Base-by-base conservation (phyloP, 2,888 invertebrate genomes). In the Furcula furcula region DNA sequence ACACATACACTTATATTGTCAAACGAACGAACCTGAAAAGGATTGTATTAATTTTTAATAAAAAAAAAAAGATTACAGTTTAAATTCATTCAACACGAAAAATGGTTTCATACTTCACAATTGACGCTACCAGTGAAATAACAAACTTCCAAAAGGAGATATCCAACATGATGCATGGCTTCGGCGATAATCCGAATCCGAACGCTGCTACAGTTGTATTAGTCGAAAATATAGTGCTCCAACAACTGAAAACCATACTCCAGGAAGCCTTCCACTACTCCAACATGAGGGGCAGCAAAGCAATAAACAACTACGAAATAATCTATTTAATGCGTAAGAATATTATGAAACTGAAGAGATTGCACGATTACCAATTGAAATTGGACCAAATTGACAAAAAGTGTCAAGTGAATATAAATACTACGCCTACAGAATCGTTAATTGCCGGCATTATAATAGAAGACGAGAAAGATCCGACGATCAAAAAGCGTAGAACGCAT, bases 151-250 rank as follows among this genome's bases (percentile, higher is more conserved):
- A 90, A 65, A 87, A 90, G 77, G 95, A 96, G 82, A 95, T 96
- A 52, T 93, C 94, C 0, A 91, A 92, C 58, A 96, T 97, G 92
- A 95, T 97, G 97, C 94, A 96, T 57, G 97, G 97, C n/a, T 96
- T 97, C 67, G 98, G 98, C 0, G 98, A 98, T 66, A 94, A 94
- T 61, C 92, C 94, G 11, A 93, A 93, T 42, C 97, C 97, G 0
- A 91, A 95, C 23, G 90, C 92, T 0, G 95, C 95, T 26, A 95
- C 97, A 1, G 97, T 97, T 0, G 91, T 93, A 34, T 80, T 97
- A 29, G 93, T 98, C 0, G 97, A 98, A 80, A 93, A 92, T 46
- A 93, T 97, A 35, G 93, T 97, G 0, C 90, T 94, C 32, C 94
- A 94, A 53, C 97, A 98, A 76, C 89, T 97, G 54, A 90, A 93